A percentile compares a stretch with the other conserved stretches of the same genome.
These are phyloP conservation scores for Orthosia incerta DNA, from an alignment of 2,888 invertebrate genomes.

Conservation along the genomic window DNA sequence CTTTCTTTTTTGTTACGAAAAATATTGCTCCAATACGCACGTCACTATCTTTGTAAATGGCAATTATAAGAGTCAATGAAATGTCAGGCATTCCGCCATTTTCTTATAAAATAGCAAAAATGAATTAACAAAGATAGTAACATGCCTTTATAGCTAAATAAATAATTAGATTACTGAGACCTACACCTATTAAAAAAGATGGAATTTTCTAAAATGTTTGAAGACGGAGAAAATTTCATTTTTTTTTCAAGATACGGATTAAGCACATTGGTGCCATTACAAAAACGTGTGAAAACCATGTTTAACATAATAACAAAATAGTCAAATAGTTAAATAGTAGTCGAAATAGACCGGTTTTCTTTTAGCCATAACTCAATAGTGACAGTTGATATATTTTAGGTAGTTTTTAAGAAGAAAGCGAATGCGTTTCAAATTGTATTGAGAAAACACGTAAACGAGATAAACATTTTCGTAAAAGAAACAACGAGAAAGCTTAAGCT, in stretches of 20 bases:
- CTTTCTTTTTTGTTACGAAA: slow-evolving; percentile 66
- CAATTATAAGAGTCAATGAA: slow-evolving; percentile 23
- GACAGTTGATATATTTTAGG: slow-evolving; percentile 86
- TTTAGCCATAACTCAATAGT: slow-evolving; percentile 89
- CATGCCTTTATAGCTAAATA: slow-evolving; percentile 42
- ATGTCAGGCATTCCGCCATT: slow-evolving; percentile 22
- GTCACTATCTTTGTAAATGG: slow-evolving; percentile 59
- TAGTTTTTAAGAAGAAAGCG: slow-evolving; percentile 84
- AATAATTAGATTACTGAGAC: slow-evolving; percentile 57
- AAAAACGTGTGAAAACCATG: slow-evolving; percentile 72
- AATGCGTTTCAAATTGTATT: slow-evolving; percentile 81
- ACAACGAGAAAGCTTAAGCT: neutral
- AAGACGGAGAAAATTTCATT: slow-evolving; percentile 58
- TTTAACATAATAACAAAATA: slow-evolving; percentile 80
- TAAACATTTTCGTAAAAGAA: slow-evolving; percentile 16
- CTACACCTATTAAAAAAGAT: slow-evolving; percentile 64
- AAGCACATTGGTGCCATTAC: slow-evolving; percentile 81
- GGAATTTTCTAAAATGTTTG: slow-evolving; percentile 53
- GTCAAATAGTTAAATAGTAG: slow-evolving; percentile 88
- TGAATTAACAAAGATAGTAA: slow-evolving; percentile 45
- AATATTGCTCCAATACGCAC: slow-evolving; percentile 49
- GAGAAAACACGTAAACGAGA: slow-evolving; percentile 29
- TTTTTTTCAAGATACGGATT: slow-evolving; percentile 59
- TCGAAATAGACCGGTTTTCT: slow-evolving; percentile 89
- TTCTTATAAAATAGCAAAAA: slow-evolving; percentile 36